These are phyloP conservation scores for Glaucidium brasilianum DNA, from an alignment of 2,113 vertebrate genomes.

Conservation along the genomic window DNA sequence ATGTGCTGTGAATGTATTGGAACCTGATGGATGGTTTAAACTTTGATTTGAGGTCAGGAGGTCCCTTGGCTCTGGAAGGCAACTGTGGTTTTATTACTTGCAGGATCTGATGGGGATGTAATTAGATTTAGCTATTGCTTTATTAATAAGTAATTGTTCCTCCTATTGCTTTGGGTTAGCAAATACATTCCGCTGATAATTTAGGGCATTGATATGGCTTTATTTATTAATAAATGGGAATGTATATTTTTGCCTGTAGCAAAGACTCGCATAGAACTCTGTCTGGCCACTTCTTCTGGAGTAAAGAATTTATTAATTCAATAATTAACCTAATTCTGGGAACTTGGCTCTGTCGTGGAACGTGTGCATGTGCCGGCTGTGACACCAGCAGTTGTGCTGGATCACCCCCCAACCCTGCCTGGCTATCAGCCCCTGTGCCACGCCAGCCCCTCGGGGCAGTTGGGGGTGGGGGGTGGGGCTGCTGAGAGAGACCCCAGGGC, in stretches of 20 bases:
- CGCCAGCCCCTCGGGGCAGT: neutral
- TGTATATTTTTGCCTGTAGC: conserved; percentile 4
- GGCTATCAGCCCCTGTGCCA: neutral
- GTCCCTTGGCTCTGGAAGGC: conserved; percentile 71
- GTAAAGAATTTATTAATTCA: neutral
- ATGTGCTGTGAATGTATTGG: conserved; percentile 66
- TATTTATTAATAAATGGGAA: conserved; percentile 71
- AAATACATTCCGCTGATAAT: conserved; percentile 70
- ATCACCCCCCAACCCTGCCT: accelerated
- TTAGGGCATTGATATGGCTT: conserved; percentile 55
- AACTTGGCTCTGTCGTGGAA: neutral
- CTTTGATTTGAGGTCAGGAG: conserved; percentile 72
- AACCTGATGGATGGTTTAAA: conserved; percentile 74
- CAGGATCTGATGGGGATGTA: conserved; percentile 76
- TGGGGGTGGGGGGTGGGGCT: neutral
- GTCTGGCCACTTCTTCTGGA: neutral
- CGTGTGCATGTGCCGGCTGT: accelerated
- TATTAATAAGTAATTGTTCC: conserved; percentile 81
- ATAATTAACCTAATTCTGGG: neutral
- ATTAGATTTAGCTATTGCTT: conserved; percentile 81
- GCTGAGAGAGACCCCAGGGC: neutral
- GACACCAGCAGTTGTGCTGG: accelerated
- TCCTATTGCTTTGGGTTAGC: conserved; percentile 47
- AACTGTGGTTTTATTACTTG: conserved; percentile 72
- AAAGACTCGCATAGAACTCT: neutral